Evolutionary conservation across 1,140 invertebrate species (phyloP), one percentile per base, ranked within the genome.

Genomic region (Trachymyrmex cornetzi): DNA sequence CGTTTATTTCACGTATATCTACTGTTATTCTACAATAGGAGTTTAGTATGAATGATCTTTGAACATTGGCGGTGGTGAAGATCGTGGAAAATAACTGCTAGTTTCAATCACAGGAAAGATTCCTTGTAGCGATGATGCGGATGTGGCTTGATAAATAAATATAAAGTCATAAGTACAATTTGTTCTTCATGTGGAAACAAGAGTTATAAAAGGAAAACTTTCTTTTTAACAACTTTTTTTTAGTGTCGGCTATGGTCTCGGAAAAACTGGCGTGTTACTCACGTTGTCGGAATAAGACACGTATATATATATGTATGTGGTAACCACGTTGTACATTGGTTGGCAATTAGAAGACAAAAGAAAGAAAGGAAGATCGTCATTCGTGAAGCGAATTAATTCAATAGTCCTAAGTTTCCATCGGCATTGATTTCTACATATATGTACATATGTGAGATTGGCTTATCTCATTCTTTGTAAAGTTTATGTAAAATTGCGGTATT

Each of bases 71-170:
- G n/a, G 63, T 48, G 27, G 27, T 16, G 16, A 34, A 24, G 3
- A 61, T 77, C 16, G 3, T n/a, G n/a, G 16, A 79, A 79, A 66
- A 53, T 71, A 77, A 61, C 34, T 24, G 5, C 9, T 12, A 1
- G 22, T 19, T 53, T 34, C 44, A 30, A 66, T 79, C 27, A 16
- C 27, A 14, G 48, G 34, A 38, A 14, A 55, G 22, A 80, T 16
- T 64, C 3, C 16, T 80, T 22, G 16, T 16, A 16, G 5, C 6
- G 38, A 44, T 44, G 16, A 67, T 34, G 44, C 9, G 24, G 59
- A 63, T 80, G 4, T 2, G 27, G n/a, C 44, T 67, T 67, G 22
- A 48, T 38, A n/a, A 80, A 44, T 44, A 44, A 69, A 66, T 55
- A 67, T 44, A 44, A 44, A 44, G 38, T 77, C 38, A 16, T 48